Percentiles rank a stretch among this genome's conserved stretches.
Conservation (phyloP, 1,140 invertebrate species). For the Eriocheir sinensis region DNA sequence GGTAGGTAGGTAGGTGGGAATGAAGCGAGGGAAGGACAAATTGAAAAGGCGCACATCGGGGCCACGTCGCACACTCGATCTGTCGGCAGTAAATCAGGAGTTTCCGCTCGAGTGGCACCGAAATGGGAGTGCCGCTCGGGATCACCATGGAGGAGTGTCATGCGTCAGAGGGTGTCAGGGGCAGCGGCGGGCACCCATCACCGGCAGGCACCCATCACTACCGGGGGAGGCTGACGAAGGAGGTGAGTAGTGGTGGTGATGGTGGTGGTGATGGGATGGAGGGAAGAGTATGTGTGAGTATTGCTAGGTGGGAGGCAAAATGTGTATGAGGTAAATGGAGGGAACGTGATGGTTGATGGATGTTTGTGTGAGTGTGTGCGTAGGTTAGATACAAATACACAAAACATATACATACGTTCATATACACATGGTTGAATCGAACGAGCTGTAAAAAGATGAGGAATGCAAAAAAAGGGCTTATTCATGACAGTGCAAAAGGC, state of each 20-base stretch:
- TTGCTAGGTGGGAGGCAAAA: too few relatives aligned
- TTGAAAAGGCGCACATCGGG: neutral
- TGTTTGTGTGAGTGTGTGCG: too few relatives aligned
- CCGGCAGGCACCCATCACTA: too few relatives aligned
- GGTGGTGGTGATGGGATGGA: neutral
- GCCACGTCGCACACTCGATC: neutral
- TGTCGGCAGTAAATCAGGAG: neutral
- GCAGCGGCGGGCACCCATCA: neutral
- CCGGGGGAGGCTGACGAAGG: neutral
- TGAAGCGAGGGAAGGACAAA: too few relatives aligned
- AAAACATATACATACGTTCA: neutral
- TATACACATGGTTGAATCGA: neutral
- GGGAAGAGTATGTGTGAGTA: too few relatives aligned
- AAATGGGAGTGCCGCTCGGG: neutral
- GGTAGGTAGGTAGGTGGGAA: too few relatives aligned
- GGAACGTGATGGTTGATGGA: too few relatives aligned
- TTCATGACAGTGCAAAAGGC: too few relatives aligned
- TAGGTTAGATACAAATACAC: too few relatives aligned
- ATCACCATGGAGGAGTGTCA: neutral
- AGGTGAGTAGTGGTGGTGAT: neutral
- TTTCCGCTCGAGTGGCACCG: neutral
- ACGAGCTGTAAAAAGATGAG: neutral
- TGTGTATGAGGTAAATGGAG: too few relatives aligned
- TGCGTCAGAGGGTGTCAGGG: neutral
- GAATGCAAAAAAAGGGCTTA: too few relatives aligned